phyloP scores from a whole-genome alignment of 1,140 invertebrate genomes.

The Coenobita brevimanus region DNA sequence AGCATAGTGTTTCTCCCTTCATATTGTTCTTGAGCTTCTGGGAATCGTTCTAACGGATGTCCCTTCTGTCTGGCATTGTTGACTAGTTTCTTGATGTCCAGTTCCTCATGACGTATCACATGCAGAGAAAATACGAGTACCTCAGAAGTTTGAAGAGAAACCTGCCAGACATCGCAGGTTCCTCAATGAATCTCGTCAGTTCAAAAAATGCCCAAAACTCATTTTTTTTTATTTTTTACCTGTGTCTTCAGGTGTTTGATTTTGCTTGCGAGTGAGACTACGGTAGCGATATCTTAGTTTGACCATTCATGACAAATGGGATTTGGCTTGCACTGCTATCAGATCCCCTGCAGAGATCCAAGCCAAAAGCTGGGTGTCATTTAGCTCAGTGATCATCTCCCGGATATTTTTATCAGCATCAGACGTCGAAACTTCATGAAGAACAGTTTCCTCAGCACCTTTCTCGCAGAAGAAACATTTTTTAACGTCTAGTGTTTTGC shows the following conservation, averaged over 20 bases:
- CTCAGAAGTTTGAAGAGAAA: slow-evolving; percentile 29
- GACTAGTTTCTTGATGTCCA: slow-evolving; percentile 2
- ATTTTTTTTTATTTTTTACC: slow-evolving; percentile 14
- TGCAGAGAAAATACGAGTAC: background rate
- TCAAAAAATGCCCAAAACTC: background rate
- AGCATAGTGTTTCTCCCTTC: slow-evolving; percentile 10
- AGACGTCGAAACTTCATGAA: slow-evolving; percentile 19
- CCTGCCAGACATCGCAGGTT: background rate
- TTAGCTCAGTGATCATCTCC: slow-evolving; percentile 26
- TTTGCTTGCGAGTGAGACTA: background rate
- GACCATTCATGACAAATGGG: slow-evolving; percentile 7
- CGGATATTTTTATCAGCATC: slow-evolving; percentile 25
- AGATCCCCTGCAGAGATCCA: slow-evolving; percentile 25
- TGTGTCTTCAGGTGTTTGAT: slow-evolving; percentile 1
- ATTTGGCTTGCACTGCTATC: slow-evolving; percentile 21
- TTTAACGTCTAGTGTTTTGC: background rate
- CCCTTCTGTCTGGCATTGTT: slow-evolving; percentile 39
- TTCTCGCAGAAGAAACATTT: background rate
- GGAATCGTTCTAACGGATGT: slow-evolving; percentile 13
- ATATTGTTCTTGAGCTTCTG: slow-evolving; percentile 24
- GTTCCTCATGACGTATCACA: background rate
- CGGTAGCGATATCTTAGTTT: background rate
- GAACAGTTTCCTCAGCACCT: background rate
- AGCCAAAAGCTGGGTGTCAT: slow-evolving; percentile 21
- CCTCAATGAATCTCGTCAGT: slow-evolving; percentile 4